phyloP scores from a whole-genome alignment of 2,888 invertebrate genomes.

The Aphidoletes aphidimyza region DNA sequence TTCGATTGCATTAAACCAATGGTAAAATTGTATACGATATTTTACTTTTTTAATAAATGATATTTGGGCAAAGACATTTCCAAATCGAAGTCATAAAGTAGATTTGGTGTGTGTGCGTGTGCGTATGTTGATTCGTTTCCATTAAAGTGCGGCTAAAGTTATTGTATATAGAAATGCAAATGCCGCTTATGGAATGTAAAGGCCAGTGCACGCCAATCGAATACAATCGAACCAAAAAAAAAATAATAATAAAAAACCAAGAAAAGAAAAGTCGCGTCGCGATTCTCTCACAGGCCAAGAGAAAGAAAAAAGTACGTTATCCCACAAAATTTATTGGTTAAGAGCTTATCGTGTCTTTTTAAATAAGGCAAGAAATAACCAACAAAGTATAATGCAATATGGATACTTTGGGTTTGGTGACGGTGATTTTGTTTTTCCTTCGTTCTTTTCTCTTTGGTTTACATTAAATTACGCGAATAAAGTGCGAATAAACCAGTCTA shows the following conservation, averaged over 20 bases:
- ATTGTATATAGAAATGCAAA: neutral
- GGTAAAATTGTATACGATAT: no score
- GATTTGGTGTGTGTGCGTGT: neutral
- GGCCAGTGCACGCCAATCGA: neutral
- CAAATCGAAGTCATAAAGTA: conserved; percentile 32
- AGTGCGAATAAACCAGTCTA: conserved; percentile 40
- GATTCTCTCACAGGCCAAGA: no score
- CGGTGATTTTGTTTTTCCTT: neutral
- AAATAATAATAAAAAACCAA: neutral
- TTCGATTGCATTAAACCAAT: neutral
- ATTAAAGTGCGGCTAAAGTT: neutral
- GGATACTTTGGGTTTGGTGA: neutral
- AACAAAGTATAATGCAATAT: conserved; percentile 5
- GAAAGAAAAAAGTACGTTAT: neutral
- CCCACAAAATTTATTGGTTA: conserved; percentile 24
- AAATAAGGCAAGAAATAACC: conserved; percentile 23
- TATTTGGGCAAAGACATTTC: neutral
- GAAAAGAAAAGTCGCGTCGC: neutral
- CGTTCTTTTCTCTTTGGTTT: no score
- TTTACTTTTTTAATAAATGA: no score
- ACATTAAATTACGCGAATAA: conserved; percentile 15
- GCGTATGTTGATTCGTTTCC: neutral
- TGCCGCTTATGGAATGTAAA: conserved; percentile 20
- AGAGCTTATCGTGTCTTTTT: neutral
- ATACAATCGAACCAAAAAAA: no score